These are phyloP conservation scores for Ctenopoma kingsleyae DNA, from an alignment of 2,797 vertebrate genomes.

Conservation along the genomic window DNA sequence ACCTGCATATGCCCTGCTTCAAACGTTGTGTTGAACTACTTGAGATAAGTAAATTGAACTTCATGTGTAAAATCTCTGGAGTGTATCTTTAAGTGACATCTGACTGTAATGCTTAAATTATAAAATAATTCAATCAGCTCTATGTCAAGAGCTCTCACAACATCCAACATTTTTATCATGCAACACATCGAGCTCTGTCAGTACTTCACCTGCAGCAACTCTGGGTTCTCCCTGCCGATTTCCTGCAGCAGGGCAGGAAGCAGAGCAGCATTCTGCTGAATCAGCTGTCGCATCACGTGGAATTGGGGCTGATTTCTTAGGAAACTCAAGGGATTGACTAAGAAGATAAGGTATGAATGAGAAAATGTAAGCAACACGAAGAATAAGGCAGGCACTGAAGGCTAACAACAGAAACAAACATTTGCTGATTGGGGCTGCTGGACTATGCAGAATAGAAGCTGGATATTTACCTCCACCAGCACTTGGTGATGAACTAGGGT, in stretches of 20 bases:
- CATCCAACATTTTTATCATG: neutral
- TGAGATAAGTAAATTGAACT: neutral
- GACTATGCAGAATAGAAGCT: neutral
- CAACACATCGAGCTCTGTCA: neutral
- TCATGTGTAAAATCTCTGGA: neutral
- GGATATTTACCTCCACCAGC: conserved; percentile 86
- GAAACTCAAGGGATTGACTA: conserved; percentile 95
- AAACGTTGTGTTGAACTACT: neutral
- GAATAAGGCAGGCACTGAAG: neutral
- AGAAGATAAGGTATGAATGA: neutral
- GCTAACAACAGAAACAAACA: neutral
- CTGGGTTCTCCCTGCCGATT: conserved; percentile 95
- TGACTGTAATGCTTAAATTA: neutral
- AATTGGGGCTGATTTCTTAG: conserved; percentile 96
- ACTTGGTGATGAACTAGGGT: conserved; percentile 68
- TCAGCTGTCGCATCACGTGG: conserved; percentile 97
- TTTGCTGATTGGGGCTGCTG: conserved; percentile 2
- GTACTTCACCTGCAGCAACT: conserved; percentile 90
- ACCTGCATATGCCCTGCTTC: neutral
- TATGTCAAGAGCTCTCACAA: neutral
- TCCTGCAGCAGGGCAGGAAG: conserved; percentile 95
- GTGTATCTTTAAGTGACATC: neutral
- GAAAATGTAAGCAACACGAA: conserved; percentile 1
- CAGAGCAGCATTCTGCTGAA: conserved; percentile 95
- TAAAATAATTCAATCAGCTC: neutral